These are phyloP conservation scores for Eulemur albifrons DNA, from an alignment of 2,797 vertebrate species.

Conservation along the genomic window DNA sequence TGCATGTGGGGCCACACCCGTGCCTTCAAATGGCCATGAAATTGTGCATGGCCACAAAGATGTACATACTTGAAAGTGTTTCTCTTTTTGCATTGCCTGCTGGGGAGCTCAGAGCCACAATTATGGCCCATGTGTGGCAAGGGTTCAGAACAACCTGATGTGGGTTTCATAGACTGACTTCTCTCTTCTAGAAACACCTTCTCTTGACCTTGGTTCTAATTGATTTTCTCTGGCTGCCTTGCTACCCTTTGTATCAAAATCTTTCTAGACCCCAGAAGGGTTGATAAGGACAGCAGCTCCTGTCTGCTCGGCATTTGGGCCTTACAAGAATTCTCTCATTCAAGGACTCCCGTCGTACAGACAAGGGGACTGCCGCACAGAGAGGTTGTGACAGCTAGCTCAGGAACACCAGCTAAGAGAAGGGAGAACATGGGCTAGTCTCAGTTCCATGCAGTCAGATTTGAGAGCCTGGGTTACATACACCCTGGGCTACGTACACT, in stretches of 20 bases:
- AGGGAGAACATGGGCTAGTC: not conserved
- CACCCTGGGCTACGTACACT: not conserved
- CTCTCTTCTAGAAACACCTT: not conserved
- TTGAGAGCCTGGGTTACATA: not conserved
- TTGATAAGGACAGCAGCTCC: not conserved
- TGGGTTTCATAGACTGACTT: not conserved
- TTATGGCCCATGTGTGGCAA: not conserved
- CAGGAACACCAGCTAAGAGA: not conserved
- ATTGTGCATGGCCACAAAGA: not conserved
- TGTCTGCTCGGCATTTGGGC: not conserved
- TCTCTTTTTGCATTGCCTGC: not conserved
- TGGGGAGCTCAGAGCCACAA: not conserved
- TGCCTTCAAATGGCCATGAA: not conserved
- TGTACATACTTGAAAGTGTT: not conserved
- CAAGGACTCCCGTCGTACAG: not conserved
- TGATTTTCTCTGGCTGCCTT: not conserved
- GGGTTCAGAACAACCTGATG: not conserved
- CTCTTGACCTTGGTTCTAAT: not conserved
- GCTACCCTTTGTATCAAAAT: not conserved
- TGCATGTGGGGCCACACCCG: rapidly evolving
- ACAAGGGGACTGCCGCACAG: not conserved
- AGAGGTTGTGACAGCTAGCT: not conserved
- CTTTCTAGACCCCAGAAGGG: not conserved
- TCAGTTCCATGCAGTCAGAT: rapidly evolving
- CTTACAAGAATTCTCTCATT: not conserved